Evolutionary conservation across 2,113 vertebrate species (phyloP), one percentile per base, ranked within the genome.

Genomic region (Irena cyanogastra): DNA sequence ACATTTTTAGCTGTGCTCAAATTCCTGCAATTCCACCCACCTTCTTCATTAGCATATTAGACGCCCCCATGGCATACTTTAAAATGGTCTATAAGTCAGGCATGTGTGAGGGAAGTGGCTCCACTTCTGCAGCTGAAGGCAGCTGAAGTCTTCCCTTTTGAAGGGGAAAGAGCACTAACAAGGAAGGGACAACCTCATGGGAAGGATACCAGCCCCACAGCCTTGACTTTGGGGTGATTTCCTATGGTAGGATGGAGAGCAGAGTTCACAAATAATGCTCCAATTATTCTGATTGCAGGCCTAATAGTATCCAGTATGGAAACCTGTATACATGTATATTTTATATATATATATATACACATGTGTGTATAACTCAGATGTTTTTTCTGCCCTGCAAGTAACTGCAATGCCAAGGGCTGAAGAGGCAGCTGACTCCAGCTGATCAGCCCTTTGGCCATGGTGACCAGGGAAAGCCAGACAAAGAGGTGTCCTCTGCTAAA

Each of bases 1-100:
- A 95, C 96, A 97, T 97, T 97, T 97, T 97, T 97, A 97, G 97
- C 96, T 96, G 85, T 93, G 94, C 94, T 97, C 87, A 97, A 9
- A 96, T 94, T 82, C 90, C 94, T 97, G 97, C 95, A 94, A 59
- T 97, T 93, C 97, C 96, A 92, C 97, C 95, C 95, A 97, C 97
- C 83, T 91, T 69, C 82, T 94, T 87, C 87, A 97, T 97, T 97
- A 97, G 95, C 97, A 97, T 97, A 95, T 96, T 88, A 96, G 96
- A 95, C 95, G 89, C 96, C 97, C 96, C 95, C 96, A 60, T 94
- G 87, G 86, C 83, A 64, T 61, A 52, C 33, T 97, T 97, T 90
- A 91, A 97, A 96, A 90, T 66, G 94, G 94, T 94, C 94, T 90
- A 9, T 87, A 95, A 97, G 92, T 95, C 94, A 96, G 83, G 89